Evolutionary conservation across 1,140 invertebrate species (phyloP).

Genomic region (Caenorhabditis brenneri): DNA sequence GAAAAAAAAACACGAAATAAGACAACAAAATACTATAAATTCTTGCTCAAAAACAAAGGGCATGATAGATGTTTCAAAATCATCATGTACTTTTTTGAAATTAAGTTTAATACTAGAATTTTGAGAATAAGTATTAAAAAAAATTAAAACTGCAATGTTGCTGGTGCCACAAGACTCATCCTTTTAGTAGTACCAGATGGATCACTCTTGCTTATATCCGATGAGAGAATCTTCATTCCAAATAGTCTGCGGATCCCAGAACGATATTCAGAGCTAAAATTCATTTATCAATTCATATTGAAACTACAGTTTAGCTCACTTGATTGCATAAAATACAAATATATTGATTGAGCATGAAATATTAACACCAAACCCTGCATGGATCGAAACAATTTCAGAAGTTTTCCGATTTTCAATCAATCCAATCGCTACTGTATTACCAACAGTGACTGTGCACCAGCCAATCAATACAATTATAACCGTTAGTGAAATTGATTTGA

Average conservation of each 20-base stretch:
- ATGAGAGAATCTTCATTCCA: not conserved
- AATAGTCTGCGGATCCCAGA: not conserved
- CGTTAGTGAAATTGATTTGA: not conserved
- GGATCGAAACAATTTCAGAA: not conserved
- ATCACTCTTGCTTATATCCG: conserved; percentile 11
- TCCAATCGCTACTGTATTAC: not conserved
- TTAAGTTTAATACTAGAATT: too few species aligned
- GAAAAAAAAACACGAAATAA: not conserved
- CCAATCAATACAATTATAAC: not conserved
- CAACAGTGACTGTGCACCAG: not conserved
- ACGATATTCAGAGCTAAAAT: conserved; percentile 21
- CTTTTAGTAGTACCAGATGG: not conserved
- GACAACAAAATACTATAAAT: not conserved
- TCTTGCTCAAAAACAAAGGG: not conserved
- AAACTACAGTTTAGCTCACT: not conserved
- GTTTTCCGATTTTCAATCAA: not conserved
- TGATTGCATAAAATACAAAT: conserved; percentile 8
- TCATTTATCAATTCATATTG: not conserved
- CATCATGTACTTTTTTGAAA: too few species aligned
- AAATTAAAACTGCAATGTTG: not conserved
- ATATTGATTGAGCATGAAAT: not conserved
- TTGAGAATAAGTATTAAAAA: not conserved
- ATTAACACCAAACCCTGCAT: conserved; percentile 2
- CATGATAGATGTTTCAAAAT: too few species aligned
- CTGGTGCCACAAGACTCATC: not conserved